Base-by-base conservation (phyloP, 1,140 invertebrate species). In the Pygmarrhopalites habei region DNA sequence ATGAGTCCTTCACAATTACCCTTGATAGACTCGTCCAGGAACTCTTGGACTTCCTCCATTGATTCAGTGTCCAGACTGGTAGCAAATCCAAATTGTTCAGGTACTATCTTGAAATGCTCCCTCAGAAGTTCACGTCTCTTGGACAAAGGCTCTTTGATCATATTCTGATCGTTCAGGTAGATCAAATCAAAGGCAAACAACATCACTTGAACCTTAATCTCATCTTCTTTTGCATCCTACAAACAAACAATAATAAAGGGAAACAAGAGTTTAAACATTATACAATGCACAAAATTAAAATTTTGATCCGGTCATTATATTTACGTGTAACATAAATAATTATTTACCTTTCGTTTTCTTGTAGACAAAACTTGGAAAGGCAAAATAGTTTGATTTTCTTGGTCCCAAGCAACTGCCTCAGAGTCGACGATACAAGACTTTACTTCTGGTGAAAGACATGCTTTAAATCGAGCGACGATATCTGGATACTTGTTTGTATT, bases 401-500 rank as follows among this genome's bases (percentile, higher is more conserved):
- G 77, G 79, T 99, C 95, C 88, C 91, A 99, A 2, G 97, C 97
- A 1, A 99, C 97, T 28, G 91, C 91, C 80, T 99, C 97, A 64
- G 90, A 89, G 79, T 99, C 97, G 52, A 98, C 76, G 71, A 99
- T 90, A 77, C 90, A 98, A 46, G 88, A 89, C 51, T 81, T 81
- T 0, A 95, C 86, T 0, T 76, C 72, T 0, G 80, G 77, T 53
- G 79, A 80, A 41, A 84, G 72, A 49, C 65, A 72, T 3, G 44
- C 23, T 35, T 81, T 79, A 56, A 95, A 79, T 47, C 90, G 80
- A 1, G 79, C 76, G 70, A 98, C 86, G 23, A 99, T 84, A 79
- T 99, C 97, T 12, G 97, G 97, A 83, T 98, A 99, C 74, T 99
- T 99, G 26, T 82, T 82, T 0, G 96, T 99, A 75, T 98, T 98